These are phyloP conservation scores for Crocuta crocuta DNA, from an alignment of 2,113 vertebrate species.

Conservation along the genomic window DNA sequence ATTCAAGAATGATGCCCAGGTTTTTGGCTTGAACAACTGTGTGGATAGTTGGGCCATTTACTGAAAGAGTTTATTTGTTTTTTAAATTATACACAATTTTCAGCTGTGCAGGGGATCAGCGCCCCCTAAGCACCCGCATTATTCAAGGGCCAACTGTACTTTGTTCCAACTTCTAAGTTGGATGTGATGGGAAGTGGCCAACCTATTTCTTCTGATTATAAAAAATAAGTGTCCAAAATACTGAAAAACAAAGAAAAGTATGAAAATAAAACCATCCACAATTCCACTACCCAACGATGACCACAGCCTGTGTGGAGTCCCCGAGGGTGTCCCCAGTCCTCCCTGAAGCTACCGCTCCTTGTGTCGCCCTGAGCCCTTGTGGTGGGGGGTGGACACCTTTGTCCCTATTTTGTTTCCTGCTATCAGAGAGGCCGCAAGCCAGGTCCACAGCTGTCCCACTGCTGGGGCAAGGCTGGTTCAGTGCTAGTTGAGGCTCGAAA, in stretches of 20 bases:
- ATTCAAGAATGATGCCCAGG: background rate
- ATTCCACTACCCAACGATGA: background rate
- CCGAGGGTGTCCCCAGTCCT: background rate
- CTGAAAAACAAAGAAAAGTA: background rate
- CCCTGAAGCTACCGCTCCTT: background rate
- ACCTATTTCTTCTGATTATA: background rate
- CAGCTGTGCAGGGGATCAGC: background rate
- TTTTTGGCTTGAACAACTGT: background rate
- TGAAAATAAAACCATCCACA: background rate
- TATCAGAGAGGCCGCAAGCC: background rate
- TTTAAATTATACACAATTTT: background rate
- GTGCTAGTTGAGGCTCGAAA: background rate
- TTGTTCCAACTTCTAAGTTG: background rate
- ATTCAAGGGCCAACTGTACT: background rate
- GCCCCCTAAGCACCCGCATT: background rate
- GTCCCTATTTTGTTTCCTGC: background rate
- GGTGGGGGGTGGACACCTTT: too few relatives aligned
- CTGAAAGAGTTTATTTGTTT: background rate
- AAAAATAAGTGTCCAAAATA: background rate
- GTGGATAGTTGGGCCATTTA: background rate
- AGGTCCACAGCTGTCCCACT: background rate
- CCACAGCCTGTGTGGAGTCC: background rate
- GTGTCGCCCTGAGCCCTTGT: background rate
- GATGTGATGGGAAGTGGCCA: background rate
- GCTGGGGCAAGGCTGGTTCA: background rate